These are phyloP conservation scores for Nebria brevicollis DNA, from an alignment of 2,888 invertebrate species.

Conservation along the genomic window DNA sequence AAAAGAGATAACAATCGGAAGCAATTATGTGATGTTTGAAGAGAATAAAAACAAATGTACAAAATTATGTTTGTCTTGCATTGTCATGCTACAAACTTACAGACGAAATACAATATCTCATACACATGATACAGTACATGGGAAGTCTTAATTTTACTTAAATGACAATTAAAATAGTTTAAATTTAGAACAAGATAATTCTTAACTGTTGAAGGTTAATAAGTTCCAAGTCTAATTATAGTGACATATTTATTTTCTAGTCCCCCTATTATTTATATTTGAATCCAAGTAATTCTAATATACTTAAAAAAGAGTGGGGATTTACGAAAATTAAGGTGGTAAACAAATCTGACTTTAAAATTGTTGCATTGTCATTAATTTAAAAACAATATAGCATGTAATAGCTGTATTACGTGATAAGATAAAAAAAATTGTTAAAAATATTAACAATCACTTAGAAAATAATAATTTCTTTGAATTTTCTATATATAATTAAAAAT, in stretches of 20 bases:
- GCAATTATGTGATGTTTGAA: neutral
- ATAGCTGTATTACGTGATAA: neutral
- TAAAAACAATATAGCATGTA: too few species aligned
- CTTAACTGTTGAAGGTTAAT: neutral
- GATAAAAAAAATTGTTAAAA: neutral
- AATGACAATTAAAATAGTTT: conserved; percentile 22
- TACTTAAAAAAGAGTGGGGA: neutral
- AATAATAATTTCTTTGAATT: neutral
- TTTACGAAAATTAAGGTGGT: too few species aligned
- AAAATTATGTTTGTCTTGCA: neutral
- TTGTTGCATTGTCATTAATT: too few species aligned
- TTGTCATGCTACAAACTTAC: neutral
- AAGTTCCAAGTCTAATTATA: neutral
- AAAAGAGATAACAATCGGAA: neutral
- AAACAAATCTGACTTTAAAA: too few species aligned
- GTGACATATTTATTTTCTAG: conserved; percentile 1
- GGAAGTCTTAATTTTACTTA: conserved; percentile 20
- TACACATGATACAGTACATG: conserved; percentile 3
- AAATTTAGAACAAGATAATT: conserved; percentile 14
- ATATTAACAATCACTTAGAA: neutral
- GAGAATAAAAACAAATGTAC: neutral
- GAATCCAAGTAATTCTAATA: neutral
- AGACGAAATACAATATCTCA: neutral
- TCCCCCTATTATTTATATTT: neutral
- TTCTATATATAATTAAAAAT: neutral